Evolutionary conservation across 2,113 vertebrate species (phyloP).

Genomic region (Erinaceus europaeus): DNA sequence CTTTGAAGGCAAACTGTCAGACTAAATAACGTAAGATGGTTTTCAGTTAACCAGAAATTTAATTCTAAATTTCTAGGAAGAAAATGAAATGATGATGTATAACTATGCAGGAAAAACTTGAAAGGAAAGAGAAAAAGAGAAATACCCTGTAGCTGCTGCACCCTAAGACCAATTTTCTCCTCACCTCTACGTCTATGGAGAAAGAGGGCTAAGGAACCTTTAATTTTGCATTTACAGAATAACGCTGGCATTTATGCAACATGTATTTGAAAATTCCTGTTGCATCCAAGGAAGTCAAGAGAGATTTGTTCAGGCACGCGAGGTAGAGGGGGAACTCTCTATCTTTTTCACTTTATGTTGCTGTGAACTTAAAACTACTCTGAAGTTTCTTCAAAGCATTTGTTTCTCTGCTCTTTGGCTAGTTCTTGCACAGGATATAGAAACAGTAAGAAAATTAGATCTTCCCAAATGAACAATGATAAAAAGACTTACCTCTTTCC

Average conservation of each 20-base stretch:
- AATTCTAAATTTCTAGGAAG: constrained; percentile 16
- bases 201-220: neutral
- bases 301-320: neutral
- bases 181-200: neutral
- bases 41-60: neutral
- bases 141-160: neutral
- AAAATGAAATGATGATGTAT: neutral
- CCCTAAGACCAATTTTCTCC: neutral
- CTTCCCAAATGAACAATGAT: neutral
- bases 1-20: neutral
- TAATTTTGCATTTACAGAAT: constrained; percentile 9
- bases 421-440: neutral
- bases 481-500: too few relatives aligned
- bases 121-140: neutral
- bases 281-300: neutral
- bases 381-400: neutral
- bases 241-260: neutral
- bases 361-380: neutral
- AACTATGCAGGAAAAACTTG: neutral
- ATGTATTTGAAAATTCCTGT: constrained; percentile 13
- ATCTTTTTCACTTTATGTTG: neutral
- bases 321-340: neutral
- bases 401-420: constrained; percentile 22
- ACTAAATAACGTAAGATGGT: neutral
- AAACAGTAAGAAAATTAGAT: neutral